A percentile compares a stretch with the other conserved stretches of the same genome.
These are phyloP conservation scores for Diarsia dahlii DNA, from an alignment of 2,888 invertebrate genomes.

Conservation along the genomic window DNA sequence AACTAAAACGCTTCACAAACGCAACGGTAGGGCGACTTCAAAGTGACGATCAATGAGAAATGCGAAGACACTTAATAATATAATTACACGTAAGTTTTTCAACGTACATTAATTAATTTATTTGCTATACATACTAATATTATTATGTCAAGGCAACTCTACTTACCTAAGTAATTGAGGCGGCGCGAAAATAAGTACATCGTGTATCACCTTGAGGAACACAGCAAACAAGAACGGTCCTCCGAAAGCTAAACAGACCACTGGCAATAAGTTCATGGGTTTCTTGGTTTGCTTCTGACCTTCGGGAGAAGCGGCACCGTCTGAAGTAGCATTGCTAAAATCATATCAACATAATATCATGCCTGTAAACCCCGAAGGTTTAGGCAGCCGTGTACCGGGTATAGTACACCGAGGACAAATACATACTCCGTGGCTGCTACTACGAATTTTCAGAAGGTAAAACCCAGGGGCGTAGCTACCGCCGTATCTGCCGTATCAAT, in stretches of 20 bases:
- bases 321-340: constrained; percentile 18
- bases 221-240: constrained; percentile 94
- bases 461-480: no score
- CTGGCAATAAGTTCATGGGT: constrained; percentile 94
- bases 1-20: not conserved
- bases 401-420: no score
- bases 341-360: no score
- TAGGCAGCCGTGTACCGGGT: no score
- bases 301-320: constrained; percentile 1
- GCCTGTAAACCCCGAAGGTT: no score
- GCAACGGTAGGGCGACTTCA: not conserved
- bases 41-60: not conserved
- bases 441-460: no score
- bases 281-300: constrained; percentile 74
- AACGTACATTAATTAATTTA: not conserved
- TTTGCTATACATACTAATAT: not conserved
- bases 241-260: constrained; percentile 95
- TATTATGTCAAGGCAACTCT: not conserved
- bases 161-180: constrained; percentile 67
- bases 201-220: constrained; percentile 92
- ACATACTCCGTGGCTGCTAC: no score
- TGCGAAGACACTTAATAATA: not conserved
- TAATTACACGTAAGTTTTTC: no score
- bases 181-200: constrained; percentile 60
- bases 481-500: no score